Conservation (phyloP, 2,113 vertebrate genomes). For the Eublepharis macularius region DNA sequence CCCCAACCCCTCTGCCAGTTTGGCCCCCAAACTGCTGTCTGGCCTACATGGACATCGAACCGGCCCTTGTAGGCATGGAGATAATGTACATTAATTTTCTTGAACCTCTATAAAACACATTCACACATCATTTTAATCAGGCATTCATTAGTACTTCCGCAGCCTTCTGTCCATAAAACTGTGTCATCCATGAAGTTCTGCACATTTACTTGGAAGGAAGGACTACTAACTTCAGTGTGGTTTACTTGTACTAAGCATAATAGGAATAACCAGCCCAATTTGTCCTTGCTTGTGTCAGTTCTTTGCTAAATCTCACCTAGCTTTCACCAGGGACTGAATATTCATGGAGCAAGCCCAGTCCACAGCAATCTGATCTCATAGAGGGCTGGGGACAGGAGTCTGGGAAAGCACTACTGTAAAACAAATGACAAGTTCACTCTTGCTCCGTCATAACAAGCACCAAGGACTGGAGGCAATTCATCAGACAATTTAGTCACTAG, state of each 20-base stretch:
- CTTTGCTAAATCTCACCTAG: background rate
- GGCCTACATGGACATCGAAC: too few species aligned
- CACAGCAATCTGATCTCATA: slow-evolving; percentile 27
- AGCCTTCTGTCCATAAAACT: too few species aligned
- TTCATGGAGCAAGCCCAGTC: slow-evolving; percentile 19
- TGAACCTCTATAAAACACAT: too few species aligned
- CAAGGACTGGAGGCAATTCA: slow-evolving; percentile 57
- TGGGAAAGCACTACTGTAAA: slow-evolving; percentile 38
- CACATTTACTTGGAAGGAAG: background rate
- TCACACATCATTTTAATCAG: too few species aligned
- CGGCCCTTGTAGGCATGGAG: too few species aligned
- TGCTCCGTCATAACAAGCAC: slow-evolving; percentile 58
- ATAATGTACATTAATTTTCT: too few species aligned
- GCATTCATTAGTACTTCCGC: too few species aligned
- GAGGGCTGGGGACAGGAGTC: background rate
- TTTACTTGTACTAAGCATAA: background rate
- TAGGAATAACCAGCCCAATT: background rate
- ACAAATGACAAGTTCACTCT: slow-evolving; percentile 63
- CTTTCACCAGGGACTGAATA: background rate
- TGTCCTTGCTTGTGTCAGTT: too few species aligned
- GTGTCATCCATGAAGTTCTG: background rate
- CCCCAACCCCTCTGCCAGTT: too few species aligned
- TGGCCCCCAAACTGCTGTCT: too few species aligned
- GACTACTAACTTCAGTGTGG: background rate
- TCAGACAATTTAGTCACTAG: slow-evolving; percentile 68